phyloP scores from a whole-genome alignment of 2,797 vertebrate genomes.

The Rhynchonycteris naso region DNA sequence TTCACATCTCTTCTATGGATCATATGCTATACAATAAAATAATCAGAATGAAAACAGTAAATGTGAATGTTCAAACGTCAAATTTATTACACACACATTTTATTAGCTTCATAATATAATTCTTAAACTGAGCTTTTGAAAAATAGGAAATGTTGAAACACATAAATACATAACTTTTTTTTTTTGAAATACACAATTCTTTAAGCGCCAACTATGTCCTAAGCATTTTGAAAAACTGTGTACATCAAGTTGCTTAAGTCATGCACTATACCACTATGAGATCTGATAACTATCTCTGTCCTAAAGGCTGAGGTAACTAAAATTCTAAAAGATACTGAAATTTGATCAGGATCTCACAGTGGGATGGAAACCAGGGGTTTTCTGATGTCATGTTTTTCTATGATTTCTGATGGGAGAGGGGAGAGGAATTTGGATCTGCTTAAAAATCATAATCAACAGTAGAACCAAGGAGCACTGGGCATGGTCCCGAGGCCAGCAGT shows the following conservation, averaged over 20 bases:
- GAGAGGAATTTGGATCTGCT: background rate
- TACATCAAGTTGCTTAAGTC: background rate
- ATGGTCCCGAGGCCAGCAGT: background rate
- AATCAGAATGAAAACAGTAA: background rate
- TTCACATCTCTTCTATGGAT: background rate
- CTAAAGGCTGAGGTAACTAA: background rate
- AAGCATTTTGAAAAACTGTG: background rate
- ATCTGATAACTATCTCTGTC: background rate
- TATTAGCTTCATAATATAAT: background rate
- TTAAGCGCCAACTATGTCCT: background rate
- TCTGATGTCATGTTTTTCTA: background rate
- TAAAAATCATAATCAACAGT: background rate
- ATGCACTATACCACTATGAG: background rate
- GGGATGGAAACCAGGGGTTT: background rate
- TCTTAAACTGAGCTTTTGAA: background rate
- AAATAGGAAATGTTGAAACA: background rate
- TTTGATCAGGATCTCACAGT: background rate
- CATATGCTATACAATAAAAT: background rate
- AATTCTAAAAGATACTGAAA: slow-evolving; percentile 1
- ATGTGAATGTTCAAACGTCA: background rate
- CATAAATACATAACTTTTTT: background rate
- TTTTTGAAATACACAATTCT: background rate
- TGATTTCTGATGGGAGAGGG: background rate
- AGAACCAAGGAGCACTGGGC: background rate
- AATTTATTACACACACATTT: background rate